Percentiles rank a stretch among this genome's conserved stretches.
phyloP scores from a whole-genome alignment of 2,888 invertebrate species.

The Hermaeophaga mercurialis region DNA sequence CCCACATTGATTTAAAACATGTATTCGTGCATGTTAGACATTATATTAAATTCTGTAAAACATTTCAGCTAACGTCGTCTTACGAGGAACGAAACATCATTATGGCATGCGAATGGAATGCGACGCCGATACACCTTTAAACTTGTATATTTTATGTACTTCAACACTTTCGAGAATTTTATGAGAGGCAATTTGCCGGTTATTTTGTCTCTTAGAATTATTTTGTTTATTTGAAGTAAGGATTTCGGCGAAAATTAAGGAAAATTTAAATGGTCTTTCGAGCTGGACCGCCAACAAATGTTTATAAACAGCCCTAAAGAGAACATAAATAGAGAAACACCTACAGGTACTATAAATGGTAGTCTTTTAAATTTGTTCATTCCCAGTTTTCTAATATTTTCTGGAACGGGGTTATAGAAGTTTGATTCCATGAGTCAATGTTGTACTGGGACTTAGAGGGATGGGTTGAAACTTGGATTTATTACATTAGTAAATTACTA shows the following conservation, averaged over 20 bases:
- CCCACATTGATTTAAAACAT: slow-evolving; percentile 24
- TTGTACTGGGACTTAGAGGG: too few relatives aligned
- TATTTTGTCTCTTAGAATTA: slow-evolving; percentile 6
- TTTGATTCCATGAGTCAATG: too few relatives aligned
- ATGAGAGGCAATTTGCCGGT: slow-evolving; percentile 8
- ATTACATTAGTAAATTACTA: too few relatives aligned
- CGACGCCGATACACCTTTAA: slow-evolving; percentile 14
- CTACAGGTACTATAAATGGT: too few relatives aligned
- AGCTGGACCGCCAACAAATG: too few relatives aligned
- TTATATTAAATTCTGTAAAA: slow-evolving; percentile 20
- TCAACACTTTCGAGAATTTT: slow-evolving; percentile 6
- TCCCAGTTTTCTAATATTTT: too few relatives aligned
- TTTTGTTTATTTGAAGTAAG: not conserved
- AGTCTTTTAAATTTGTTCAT: too few relatives aligned
- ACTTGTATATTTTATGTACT: slow-evolving; percentile 17
- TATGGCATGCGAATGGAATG: slow-evolving; percentile 22
- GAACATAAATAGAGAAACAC: too few relatives aligned
- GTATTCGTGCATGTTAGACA: slow-evolving; percentile 22
- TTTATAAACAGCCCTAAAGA: too few relatives aligned
- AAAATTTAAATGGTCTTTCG: too few relatives aligned
- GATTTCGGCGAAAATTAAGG: not conserved
- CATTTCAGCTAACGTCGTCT: slow-evolving; percentile 15
- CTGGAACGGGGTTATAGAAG: too few relatives aligned
- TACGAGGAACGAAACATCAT: slow-evolving; percentile 8
- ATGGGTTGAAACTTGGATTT: too few relatives aligned